Evolutionary conservation across 2,113 vertebrate species (phyloP), one percentile per base, ranked within the genome.

Genomic region (Forbesichthys agassizii): DNA sequence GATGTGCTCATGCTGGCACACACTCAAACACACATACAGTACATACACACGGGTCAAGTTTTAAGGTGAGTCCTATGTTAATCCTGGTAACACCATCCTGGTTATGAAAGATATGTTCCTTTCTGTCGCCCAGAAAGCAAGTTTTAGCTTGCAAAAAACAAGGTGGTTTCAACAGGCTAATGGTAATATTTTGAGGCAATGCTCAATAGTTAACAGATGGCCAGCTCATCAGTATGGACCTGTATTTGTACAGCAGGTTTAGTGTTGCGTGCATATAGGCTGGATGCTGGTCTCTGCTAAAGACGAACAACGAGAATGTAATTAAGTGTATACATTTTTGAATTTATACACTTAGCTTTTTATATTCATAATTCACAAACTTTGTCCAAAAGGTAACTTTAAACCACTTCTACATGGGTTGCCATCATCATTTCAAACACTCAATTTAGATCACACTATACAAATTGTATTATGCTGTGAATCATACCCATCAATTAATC

Each of bases 281-380:
- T 76, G 82, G 74, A 61, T 71, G 57, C 65, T 73, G 71, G 66
- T 81, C 57, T 78, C 20, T 14, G 67, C 54, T 48, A 71, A 48
- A 58, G 59, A 66, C 27, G 1, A 27, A 27, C 27, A 27, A 27
- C 27, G 27, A 27, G 27, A 27, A 27, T 27, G 27, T 27, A 27
- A 27, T 27, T 27, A 27, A 2, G 27, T 27, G 27, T 27, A 27
- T 73, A 33, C 13, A 69, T 52, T 36, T 33, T 18, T 48, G 48
- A 54, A 61, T 27, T 65, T 68, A 66, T 74, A 64, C 66, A 27
- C 68, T 83, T 86, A 81, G 83, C 83, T 87, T 88, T 87, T 88
- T 82, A 75, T 11, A 3, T 64, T 33, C 48, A 61, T 77, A 58
- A n/a, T 70, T 51, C 36, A 18, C 56, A 55, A 6, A 47, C 67